Conservation (phyloP, 35 echinoderm and acorn worm species). For the Ptychodera flava region DNA sequence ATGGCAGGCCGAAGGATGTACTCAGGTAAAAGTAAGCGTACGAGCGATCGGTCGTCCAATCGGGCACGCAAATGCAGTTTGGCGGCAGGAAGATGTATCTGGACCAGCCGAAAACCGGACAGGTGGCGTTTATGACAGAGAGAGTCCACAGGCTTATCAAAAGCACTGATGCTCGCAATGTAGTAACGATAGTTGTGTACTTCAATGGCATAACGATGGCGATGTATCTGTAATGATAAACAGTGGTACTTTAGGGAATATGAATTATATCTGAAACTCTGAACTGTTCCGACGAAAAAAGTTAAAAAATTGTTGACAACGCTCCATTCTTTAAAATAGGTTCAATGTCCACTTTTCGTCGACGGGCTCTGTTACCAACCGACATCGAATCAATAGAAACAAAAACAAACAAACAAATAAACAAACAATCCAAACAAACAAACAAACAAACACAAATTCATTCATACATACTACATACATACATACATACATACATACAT, state of each 20-base stretch:
- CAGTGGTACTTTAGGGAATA: neutral
- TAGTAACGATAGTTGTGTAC: constrained; percentile 76
- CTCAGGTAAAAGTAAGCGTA: constrained; percentile 64
- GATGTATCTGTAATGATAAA: constrained; percentile 48
- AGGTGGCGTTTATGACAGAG: constrained; percentile 36
- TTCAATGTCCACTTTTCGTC: no score
- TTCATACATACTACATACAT: no score
- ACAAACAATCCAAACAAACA: no score
- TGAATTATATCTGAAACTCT: no score
- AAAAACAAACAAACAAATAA: no score
- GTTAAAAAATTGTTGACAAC: no score
- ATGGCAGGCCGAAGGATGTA: constrained; percentile 49
- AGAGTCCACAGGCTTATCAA: constrained; percentile 47
- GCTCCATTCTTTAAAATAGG: no score
- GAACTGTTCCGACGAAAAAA: no score
- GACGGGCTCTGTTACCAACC: no score
- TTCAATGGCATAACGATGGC: constrained; percentile 83
- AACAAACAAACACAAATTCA: no score
- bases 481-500: no score
- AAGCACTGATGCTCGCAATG: constrained; percentile 43
- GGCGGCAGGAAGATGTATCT: constrained; percentile 64
- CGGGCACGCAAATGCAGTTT: constrained; percentile 62
- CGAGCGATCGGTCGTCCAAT: constrained; percentile 42
- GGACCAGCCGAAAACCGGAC: constrained; percentile 76
- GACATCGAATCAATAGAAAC: no score